phyloP scores from a whole-genome alignment of 1,140 invertebrate genomes.

The Drosophila jambulina region DNA sequence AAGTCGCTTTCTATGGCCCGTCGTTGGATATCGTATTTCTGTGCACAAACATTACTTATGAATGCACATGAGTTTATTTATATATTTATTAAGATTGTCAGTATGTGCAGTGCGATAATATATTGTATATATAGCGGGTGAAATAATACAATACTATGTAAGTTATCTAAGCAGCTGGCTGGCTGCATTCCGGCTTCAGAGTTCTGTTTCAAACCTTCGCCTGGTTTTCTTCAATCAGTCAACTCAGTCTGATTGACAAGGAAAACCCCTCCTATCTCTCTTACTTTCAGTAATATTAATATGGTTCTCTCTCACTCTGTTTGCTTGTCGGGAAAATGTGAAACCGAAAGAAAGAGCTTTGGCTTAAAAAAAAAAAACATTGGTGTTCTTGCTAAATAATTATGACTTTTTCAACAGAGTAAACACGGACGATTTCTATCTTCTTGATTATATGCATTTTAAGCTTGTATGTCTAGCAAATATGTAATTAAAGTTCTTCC shows the following conservation, averaged over 20 bases:
- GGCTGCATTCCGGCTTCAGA: slow-evolving; percentile 7
- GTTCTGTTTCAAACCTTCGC: slow-evolving; percentile 9
- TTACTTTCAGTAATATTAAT: not conserved
- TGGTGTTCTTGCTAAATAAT: not conserved
- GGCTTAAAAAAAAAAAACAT: not conserved
- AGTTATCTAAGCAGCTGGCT: slow-evolving; percentile 10
- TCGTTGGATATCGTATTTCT: slow-evolving; percentile 22
- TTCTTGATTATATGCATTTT: not conserved
- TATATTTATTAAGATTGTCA: not conserved
- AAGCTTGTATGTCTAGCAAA: not conserved
- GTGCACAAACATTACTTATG: slow-evolving; percentile 7
- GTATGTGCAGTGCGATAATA: slow-evolving; percentile 1
- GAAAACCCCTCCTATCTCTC: slow-evolving; percentile 21
- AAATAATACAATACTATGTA: slow-evolving; percentile 27
- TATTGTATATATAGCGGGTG: not conserved
- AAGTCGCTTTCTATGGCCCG: slow-evolving; percentile 38
- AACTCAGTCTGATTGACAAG: slow-evolving; percentile 29
- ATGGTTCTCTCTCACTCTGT: not conserved
- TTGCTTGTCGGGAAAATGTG: not conserved
- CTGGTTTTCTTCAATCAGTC: slow-evolving; percentile 13
- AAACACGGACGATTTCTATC: not conserved
- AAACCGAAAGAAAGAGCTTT: not conserved
- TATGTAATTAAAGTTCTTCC: not conserved
- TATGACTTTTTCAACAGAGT: not conserved
- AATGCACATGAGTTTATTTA: slow-evolving; percentile 18